phyloP scores from a whole-genome alignment of 2,888 invertebrate genomes.

The Caenorhabditis sp. region DNA sequence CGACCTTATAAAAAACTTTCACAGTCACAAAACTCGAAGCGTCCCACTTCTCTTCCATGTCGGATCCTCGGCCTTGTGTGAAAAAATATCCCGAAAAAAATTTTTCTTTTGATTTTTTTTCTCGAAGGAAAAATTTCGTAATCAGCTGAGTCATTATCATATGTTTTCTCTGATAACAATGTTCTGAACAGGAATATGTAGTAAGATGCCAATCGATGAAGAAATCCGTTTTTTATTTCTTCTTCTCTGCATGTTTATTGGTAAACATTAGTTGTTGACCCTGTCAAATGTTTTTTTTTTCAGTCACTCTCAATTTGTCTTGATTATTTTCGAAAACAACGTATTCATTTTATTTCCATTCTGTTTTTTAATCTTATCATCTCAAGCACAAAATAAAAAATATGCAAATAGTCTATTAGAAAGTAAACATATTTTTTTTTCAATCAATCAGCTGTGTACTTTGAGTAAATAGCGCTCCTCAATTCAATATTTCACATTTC shows the following conservation, averaged over 20 bases:
- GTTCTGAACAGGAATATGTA: no score
- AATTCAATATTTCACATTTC: background rate
- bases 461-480: background rate
- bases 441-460: conserved; percentile 1
- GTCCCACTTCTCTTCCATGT: no score
- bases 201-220: no score
- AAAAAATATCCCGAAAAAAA: no score
- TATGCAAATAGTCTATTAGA: background rate
- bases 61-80: no score
- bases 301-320: background rate
- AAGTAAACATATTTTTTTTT: background rate
- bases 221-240: no score
- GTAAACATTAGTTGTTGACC: background rate
- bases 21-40: no score
- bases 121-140: conserved; percentile 4
- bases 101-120: no score
- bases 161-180: background rate
- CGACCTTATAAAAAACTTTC: no score
- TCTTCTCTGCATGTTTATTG: background rate
- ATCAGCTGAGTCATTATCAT: background rate
- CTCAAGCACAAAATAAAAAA: background rate
- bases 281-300: background rate
- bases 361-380: background rate
- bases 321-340: background rate
- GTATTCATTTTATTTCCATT: background rate